Base-by-base conservation (phyloP, 92 coral and sea anemone species). In the Palythoa caribaeorum region DNA sequence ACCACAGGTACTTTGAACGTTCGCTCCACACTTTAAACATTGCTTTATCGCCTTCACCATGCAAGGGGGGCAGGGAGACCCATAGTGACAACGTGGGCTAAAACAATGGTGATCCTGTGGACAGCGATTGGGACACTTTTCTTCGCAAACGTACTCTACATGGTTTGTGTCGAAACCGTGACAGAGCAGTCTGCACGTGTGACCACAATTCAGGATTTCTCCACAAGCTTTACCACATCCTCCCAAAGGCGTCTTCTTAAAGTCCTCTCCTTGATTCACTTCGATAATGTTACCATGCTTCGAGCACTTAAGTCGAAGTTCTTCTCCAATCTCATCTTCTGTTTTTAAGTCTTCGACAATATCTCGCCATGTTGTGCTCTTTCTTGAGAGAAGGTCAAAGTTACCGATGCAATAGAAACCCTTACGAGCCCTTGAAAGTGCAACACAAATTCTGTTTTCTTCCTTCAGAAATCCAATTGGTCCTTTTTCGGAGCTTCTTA, bases 161-260 rank as follows among this genome's bases (percentile, higher is more conserved):
- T 92, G 94, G 50, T 85, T 62, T 15, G 84, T 88, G 76, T 92
- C 92, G 28, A 8, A 60, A 35, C 90, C 87, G 54, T 92, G 90
- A 28, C 98, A 94, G 66, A 38, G 80, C 89, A 38, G 77, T 9
- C 91, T 52, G 66, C 98, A 94, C 37, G 71, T 84, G 68, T 94
- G 98, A 28, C 93, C 95, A 80, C 98, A 94, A 40, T 66, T 71
- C 62, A 93, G 69, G 50, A 85, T 91, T 38, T 77, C 80, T 20
- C 86, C 86, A 50, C 94, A 92, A 1, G 86, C 84, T 13, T 69
- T 60, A 14, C 88, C 84, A 77, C 94, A 92, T 6, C 94, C 94
- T 77, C 94, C 94, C 60, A 83, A 77, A 55, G 91, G 88, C 3
- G 86, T 81, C 71, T 89, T 92, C 62, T 84, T 84, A 55, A 92